phyloP scores from a whole-genome alignment of 2,113 vertebrate genomes.

The Sebastes schlegelii region DNA sequence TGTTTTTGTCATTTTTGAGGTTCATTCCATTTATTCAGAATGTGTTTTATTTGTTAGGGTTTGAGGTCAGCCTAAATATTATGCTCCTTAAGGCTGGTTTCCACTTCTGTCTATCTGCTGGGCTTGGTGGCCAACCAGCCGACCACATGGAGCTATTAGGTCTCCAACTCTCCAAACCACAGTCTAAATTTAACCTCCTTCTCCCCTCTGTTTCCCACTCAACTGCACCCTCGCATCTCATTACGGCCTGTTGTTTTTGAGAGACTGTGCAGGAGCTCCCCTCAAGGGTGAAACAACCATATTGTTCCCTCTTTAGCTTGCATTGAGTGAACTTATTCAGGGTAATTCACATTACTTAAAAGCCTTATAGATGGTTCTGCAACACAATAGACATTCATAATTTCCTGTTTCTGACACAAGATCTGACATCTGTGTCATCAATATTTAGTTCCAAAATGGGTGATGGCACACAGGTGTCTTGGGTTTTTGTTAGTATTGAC shows the following conservation, averaged over 20 bases:
- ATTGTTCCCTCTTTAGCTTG: conserved; percentile 47
- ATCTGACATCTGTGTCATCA: conserved; percentile 12
- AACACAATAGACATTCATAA: neutral
- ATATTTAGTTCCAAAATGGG: conserved; percentile 5
- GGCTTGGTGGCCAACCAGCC: conserved; percentile 53
- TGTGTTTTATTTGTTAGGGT: conserved; percentile 69
- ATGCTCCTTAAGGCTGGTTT: conserved; percentile 62
- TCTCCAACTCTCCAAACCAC: conserved; percentile 62
- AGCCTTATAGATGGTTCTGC: neutral
- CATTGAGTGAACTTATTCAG: neutral
- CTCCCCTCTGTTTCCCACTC: conserved; percentile 50
- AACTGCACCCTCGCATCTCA: conserved; percentile 61
- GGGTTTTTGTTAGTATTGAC: conserved; percentile 7
- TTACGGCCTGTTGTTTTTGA: conserved; percentile 69
- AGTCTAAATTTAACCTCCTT: conserved; percentile 74
- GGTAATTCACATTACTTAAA: conserved; percentile 20
- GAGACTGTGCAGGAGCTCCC: conserved; percentile 37
- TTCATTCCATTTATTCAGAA: conserved; percentile 55
- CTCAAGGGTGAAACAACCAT: conserved; percentile 42
- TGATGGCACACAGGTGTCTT: conserved; percentile 28
- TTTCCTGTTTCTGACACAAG: conserved; percentile 12
- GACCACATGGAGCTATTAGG: conserved; percentile 72
- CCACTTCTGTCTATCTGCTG: conserved; percentile 63
- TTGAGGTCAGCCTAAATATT: conserved; percentile 71
- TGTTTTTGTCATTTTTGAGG: conserved; percentile 60